These are phyloP conservation scores for Mythimna ferrago DNA, from an alignment of 2,888 invertebrate genomes.

Conservation along the genomic window DNA sequence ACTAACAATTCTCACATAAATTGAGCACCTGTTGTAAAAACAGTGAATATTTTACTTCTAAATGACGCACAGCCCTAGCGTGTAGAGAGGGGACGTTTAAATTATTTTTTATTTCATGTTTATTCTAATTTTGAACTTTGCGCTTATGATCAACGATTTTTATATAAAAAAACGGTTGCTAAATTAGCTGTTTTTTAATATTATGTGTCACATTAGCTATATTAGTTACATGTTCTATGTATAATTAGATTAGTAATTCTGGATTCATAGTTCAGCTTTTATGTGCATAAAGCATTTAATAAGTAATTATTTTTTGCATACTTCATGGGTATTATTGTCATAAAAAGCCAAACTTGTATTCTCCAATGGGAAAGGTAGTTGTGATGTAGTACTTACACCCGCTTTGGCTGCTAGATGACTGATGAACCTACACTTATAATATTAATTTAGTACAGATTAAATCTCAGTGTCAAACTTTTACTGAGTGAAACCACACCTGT, in stretches of 20 bases:
- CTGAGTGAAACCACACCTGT: too few species aligned
- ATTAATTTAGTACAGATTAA: too few species aligned
- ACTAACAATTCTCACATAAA: constrained; percentile 82
- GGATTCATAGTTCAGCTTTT: neutral
- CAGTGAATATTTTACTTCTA: constrained; percentile 56
- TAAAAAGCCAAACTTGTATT: too few species aligned
- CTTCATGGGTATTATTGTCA: too few species aligned
- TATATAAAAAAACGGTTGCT: neutral
- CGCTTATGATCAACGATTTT: constrained; percentile 34
- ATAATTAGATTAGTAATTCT: neutral
- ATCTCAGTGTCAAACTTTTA: too few species aligned
- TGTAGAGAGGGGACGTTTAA: constrained; percentile 7
- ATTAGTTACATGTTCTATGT: too few species aligned
- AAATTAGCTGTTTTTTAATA: neutral
- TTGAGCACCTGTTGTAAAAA: constrained; percentile 81
- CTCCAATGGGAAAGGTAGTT: too few species aligned
- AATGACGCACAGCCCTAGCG: constrained; percentile 67
- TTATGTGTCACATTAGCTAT: neutral
- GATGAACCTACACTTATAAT: too few species aligned
- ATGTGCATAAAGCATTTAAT: too few species aligned
- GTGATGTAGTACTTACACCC: too few species aligned
- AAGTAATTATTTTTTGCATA: too few species aligned
- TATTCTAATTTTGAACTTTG: constrained; percentile 50
- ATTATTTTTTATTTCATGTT: constrained; percentile 8
- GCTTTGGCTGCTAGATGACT: too few species aligned